A percentile compares a stretch with the other conserved stretches of the same genome.
phyloP scores from a whole-genome alignment of 2,888 invertebrate species.

The Pherbina coryleti region DNA sequence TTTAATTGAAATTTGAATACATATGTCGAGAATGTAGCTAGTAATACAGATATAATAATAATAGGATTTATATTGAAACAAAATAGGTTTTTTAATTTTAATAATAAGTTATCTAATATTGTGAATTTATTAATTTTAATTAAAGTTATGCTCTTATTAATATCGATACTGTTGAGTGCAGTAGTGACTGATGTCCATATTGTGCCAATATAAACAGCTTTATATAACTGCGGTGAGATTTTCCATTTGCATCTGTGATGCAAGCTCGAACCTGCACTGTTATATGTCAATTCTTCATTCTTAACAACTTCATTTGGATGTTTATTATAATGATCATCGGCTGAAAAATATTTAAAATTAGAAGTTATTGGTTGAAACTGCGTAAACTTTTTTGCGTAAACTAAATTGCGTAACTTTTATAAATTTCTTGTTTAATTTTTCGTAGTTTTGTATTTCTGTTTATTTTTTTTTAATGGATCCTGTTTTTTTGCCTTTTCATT shows the following conservation, averaged over 20 bases:
- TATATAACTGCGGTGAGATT: constrained; percentile 2
- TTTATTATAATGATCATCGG: constrained; percentile 84
- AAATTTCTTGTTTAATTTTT: too few species aligned
- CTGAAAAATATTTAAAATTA: constrained; percentile 7
- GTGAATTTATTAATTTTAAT: constrained; percentile 9
- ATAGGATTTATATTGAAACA: constrained; percentile 29
- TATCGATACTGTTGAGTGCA: constrained; percentile 4
- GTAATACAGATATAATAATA: constrained; percentile 21
- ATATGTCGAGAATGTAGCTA: constrained; percentile 18
- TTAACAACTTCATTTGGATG: constrained; percentile 93
- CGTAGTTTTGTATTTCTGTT: too few species aligned
- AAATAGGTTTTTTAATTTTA: constrained; percentile 9
- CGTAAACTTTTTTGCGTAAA: too few species aligned
- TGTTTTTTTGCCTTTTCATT: too few species aligned
- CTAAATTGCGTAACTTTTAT: too few species aligned
- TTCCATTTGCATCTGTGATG: constrained; percentile 9
- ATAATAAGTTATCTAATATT: constrained; percentile 14
- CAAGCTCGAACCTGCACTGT: constrained; percentile 67
- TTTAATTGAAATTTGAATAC: constrained; percentile 24
- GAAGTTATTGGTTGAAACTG: not conserved
- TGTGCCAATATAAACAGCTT: constrained; percentile 8
- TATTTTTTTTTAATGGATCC: too few species aligned
- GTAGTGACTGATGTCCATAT: not conserved
- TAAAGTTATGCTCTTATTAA: not conserved
- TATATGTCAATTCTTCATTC: constrained; percentile 90